Evolutionary conservation across 2,113 vertebrate species (phyloP).

Genomic region (Coptodon bakossiorum): DNA sequence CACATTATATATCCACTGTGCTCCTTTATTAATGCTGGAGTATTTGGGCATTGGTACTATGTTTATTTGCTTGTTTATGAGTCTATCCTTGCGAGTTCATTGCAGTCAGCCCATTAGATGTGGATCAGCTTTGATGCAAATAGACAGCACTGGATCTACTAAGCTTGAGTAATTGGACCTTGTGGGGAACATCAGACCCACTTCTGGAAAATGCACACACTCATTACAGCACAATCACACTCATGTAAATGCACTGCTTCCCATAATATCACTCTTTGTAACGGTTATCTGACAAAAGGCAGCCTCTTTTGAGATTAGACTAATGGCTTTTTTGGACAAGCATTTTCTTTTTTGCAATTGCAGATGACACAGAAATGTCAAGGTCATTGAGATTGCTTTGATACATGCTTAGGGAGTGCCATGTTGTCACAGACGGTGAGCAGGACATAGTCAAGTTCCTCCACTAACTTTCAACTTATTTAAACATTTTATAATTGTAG

Average conservation of each 20-base stretch:
- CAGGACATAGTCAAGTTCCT: neutral
- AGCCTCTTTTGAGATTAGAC: neutral
- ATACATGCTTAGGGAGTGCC: neutral
- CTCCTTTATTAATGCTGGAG: neutral
- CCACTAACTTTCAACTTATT: neutral
- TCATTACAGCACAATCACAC: neutral
- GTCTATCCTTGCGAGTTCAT: neutral
- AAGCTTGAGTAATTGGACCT: constrained; percentile 41
- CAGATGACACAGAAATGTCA: neutral
- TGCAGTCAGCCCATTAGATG: constrained; percentile 1
- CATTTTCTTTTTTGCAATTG: neutral
- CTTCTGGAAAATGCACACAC: neutral
- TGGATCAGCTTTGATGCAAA: constrained; percentile 26
- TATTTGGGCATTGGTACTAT: neutral
- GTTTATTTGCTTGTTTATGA: neutral
- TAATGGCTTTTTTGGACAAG: neutral
- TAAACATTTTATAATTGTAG: neutral
- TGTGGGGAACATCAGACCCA: constrained; percentile 16
- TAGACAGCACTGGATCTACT: constrained; percentile 11
- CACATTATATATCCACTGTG: neutral
- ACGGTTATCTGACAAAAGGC: constrained; percentile 9
- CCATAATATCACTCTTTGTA: neutral
- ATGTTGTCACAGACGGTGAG: neutral
- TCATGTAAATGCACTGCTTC: neutral
- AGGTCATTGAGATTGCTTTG: neutral